phyloP scores from a whole-genome alignment of 1,140 invertebrate genomes.

The Melipona quadrifasciata region DNA sequence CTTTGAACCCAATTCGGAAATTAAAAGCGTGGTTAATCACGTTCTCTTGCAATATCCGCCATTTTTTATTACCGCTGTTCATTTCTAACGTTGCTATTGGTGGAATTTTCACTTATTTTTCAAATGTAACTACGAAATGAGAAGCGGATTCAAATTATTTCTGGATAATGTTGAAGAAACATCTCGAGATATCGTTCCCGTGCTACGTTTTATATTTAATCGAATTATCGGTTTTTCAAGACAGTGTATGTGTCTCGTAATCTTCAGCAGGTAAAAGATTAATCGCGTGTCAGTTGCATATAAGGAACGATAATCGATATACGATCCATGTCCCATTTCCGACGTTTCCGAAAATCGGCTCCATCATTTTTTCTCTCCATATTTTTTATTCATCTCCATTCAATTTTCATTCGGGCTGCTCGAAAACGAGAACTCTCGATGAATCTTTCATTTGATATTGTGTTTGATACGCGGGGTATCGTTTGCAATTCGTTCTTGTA shows the following conservation, averaged over 20 bases:
- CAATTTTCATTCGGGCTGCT: background rate
- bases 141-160: background rate
- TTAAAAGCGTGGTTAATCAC: background rate
- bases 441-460: background rate
- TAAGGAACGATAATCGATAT: background rate
- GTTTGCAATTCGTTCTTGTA: background rate
- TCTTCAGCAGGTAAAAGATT: background rate
- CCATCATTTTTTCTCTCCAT: background rate
- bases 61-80: background rate
- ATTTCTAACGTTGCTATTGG: background rate
- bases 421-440: background rate
- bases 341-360: background rate
- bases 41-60: background rate
- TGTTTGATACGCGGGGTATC: background rate
- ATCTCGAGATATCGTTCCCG: too few species aligned
- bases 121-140: too few species aligned
- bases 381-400: background rate
- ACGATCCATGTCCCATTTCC: background rate
- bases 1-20: background rate
- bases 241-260: background rate
- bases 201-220: background rate
- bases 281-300: background rate
- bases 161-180: background rate
- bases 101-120: background rate
- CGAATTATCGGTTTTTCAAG: background rate